Conservation (phyloP, 2,888 invertebrate genomes). For the Saturnia japonica region DNA sequence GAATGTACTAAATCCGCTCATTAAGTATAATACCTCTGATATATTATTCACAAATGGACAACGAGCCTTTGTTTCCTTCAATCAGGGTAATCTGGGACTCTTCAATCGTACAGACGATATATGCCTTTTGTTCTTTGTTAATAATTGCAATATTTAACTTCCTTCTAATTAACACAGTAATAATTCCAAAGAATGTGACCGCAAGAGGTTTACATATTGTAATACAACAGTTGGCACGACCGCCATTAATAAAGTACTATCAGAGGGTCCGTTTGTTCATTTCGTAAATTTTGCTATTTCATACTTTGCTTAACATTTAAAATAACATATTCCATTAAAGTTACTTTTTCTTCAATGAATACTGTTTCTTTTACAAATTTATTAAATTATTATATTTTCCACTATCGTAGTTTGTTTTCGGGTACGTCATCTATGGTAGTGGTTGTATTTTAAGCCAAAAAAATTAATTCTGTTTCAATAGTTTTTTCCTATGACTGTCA, state of each 20-base stretch:
- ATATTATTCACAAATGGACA: background rate
- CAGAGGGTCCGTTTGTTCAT: background rate
- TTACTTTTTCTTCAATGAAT: background rate
- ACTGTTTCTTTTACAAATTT: background rate
- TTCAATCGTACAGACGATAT: background rate
- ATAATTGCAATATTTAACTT: conserved; percentile 1
- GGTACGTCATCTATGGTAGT: too few relatives aligned
- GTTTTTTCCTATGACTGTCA: too few relatives aligned
- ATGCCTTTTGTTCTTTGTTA: background rate
- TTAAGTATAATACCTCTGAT: background rate
- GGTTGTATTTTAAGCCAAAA: too few relatives aligned
- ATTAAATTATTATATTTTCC: background rate
- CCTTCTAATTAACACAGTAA: conserved; percentile 64
- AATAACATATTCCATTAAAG: background rate
- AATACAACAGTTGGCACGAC: conserved; percentile 42
- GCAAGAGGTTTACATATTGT: conserved; percentile 56
- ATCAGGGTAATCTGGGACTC: background rate
- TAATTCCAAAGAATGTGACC: conserved; percentile 51
- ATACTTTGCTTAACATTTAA: background rate
- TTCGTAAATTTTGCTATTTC: conserved; percentile 5
- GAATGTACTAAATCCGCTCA: background rate
- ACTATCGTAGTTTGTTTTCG: too few relatives aligned
- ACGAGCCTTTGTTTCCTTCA: background rate
- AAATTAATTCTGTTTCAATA: too few relatives aligned
- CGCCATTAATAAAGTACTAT: conserved; percentile 51